phyloP scores from a whole-genome alignment of 2,797 vertebrate species.

The Perodicticus potto region DNA sequence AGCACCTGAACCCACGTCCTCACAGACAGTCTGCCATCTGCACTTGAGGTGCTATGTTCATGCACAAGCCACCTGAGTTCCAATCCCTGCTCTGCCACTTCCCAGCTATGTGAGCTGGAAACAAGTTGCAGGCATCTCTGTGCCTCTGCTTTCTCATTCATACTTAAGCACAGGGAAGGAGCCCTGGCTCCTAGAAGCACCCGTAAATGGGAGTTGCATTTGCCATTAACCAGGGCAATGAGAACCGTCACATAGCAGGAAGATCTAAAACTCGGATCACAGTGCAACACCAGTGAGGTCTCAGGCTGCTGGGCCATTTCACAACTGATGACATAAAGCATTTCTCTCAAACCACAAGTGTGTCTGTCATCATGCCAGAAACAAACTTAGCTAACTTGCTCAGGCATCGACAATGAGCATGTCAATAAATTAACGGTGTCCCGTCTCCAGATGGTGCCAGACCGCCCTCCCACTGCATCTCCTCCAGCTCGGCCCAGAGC shows the following conservation, averaged over 20 bases:
- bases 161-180: background rate
- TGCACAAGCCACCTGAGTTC: background rate
- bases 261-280: background rate
- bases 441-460: background rate
- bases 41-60: background rate
- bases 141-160: background rate
- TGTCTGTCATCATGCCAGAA: background rate
- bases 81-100: background rate
- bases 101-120: background rate
- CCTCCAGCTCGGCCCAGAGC: background rate
- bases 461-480: background rate
- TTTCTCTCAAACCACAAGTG: background rate
- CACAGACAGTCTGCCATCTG: background rate
- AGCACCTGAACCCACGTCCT: background rate
- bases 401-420: background rate
- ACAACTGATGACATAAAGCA: background rate
- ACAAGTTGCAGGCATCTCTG: background rate
- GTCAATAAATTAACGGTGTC: background rate
- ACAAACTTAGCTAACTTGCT: background rate
- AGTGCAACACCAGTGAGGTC: fast-evolving
- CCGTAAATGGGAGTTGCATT: fast-evolving
- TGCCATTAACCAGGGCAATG: background rate
- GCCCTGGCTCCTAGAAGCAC: background rate
- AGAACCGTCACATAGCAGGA: background rate
- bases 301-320: background rate